Evolutionary conservation across 2,888 invertebrate genomes (phyloP).

Genomic region (Hypercompe scribonia): DNA sequence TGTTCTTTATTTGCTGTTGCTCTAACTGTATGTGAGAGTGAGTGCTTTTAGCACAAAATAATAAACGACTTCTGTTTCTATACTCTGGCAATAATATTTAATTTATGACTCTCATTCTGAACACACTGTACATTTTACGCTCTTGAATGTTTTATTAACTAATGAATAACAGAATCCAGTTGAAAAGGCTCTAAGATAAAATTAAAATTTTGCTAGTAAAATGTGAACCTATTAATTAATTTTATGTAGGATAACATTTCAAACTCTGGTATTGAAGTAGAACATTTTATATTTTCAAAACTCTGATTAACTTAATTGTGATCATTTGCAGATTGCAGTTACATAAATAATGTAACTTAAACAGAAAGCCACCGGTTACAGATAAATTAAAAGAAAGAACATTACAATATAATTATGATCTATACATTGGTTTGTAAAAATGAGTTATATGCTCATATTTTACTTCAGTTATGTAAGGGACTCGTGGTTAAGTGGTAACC

Average conservation of each 20-base stretch:
- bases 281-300: background rate
- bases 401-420: too few species aligned
- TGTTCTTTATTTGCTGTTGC: background rate
- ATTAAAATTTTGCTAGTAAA: background rate
- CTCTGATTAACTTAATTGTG: too few species aligned
- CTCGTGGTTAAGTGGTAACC: too few species aligned
- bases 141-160: conserved; percentile 12
- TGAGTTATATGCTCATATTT: too few species aligned
- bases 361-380: too few species aligned
- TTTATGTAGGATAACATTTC: background rate
- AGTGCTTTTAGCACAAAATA: conserved; percentile 4
- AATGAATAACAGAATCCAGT: conserved; percentile 17
- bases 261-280: background rate
- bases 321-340: background rate
- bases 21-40: background rate
- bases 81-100: conserved; percentile 3
- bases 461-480: too few species aligned
- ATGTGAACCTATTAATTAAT: background rate
- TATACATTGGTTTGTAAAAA: too few species aligned
- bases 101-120: conserved; percentile 19
- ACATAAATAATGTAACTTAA: too few species aligned
- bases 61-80: background rate
- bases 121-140: conserved; percentile 8
- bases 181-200: conserved; percentile 11
- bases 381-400: too few species aligned